Conservation (phyloP, 1,140 invertebrate genomes). For the Diachasmimorpha longicaudata region DNA sequence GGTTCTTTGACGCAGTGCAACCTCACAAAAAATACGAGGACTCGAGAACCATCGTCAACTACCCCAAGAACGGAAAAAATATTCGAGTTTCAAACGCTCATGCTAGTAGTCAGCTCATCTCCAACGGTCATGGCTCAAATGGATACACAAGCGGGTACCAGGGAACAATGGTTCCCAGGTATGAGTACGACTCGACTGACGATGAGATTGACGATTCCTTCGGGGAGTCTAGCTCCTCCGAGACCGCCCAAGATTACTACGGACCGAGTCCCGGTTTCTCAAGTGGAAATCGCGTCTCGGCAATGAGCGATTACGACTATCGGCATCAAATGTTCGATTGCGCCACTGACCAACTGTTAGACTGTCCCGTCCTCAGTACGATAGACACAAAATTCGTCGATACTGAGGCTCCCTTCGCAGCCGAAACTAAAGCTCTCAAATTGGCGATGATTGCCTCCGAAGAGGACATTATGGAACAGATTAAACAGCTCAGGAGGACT, state of each 20-base stretch:
- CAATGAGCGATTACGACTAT: slow-evolving; percentile 20
- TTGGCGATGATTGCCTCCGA: slow-evolving; percentile 49
- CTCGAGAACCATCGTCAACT: slow-evolving; percentile 13
- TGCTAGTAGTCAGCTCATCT: neutral
- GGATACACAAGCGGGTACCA: slow-evolving; percentile 10
- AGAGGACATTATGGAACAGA: slow-evolving; percentile 47
- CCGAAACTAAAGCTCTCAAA: slow-evolving; percentile 41
- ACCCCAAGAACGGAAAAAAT: neutral
- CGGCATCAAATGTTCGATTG: slow-evolving; percentile 15
- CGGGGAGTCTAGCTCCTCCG: slow-evolving; percentile 23
- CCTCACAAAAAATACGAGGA: slow-evolving; percentile 35
- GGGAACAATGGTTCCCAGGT: neutral
- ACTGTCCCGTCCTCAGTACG: slow-evolving; percentile 19
- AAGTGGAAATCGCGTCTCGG: slow-evolving; percentile 21
- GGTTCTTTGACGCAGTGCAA: slow-evolving; percentile 50
- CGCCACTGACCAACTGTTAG: slow-evolving; percentile 25
- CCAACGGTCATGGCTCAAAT: slow-evolving; percentile 18
- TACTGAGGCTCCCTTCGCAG: slow-evolving; percentile 32
- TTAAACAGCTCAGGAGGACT: slow-evolving; percentile 48
- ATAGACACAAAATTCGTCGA: slow-evolving; percentile 32
- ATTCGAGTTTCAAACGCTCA: neutral
- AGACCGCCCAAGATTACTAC: slow-evolving; percentile 22
- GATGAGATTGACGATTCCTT: slow-evolving; percentile 47
- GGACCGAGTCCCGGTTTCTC: slow-evolving; percentile 12
- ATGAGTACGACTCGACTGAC: slow-evolving; percentile 38